Base-by-base conservation (phyloP, 2,113 vertebrate genomes). In the Bufo gargarizans region DNA sequence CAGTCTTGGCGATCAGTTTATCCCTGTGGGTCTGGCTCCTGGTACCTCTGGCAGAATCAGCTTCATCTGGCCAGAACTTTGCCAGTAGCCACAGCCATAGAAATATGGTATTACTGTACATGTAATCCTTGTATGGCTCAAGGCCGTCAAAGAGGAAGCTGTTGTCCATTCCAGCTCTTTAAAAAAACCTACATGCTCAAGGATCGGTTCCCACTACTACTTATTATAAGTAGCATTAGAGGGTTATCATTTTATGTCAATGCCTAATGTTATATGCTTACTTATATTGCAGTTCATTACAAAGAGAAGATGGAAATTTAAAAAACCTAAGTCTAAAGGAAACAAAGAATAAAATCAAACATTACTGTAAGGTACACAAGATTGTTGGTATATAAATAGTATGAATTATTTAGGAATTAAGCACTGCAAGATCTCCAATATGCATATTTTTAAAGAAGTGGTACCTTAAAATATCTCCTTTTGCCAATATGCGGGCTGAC, bases 401-500 rank as follows among this genome's bases (percentile, higher is more conserved):
- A n/a, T 84, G 49, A 82, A 53, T 74, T 49, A 83, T 88, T 83
- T 83, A 53, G 45, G 71, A 84, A 88, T 83, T 53, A 84, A 43
- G 69, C 50, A 55, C 13, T 65, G 56, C 69, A 84, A 88, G 59
- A 63, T 82, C 55, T 76, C 49, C 55, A 43, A 22, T 88, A 83
- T 88, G 87, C 58, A 88, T 83, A 88, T 82, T 88, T 88, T 63
- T 83, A 59, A 83, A 69, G 67, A 63, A 86, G 43, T 63, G 14
- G 20, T 45, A 71, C 67, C 47, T 84, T 88, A 83, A 88, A 88
- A 88, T 88, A 88, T 77, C 80, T 88, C 58, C 81, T 84, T 83
- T 88, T 83, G 80, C 65, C 80, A 88, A 67, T 47, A 72, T 84
- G 71, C 58, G 55, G 47, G 80, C 47, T 83, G 87, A 59, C 84